Conservation (phyloP, 2,888 invertebrate species). For the Chironomus tentans region DNA sequence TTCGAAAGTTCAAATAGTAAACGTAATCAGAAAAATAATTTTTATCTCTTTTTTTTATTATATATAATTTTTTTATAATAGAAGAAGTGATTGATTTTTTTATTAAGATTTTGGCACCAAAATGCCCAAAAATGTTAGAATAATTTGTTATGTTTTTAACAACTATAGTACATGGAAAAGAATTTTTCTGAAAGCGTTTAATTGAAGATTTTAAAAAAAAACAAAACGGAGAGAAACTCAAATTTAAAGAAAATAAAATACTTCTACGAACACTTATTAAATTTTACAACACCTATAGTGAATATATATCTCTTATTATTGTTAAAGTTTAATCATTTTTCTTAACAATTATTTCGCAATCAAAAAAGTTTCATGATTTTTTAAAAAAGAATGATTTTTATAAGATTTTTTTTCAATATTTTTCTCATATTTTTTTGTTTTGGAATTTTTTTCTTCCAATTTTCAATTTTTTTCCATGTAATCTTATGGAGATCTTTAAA, state of each 20-base stretch:
- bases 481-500: slow-evolving; percentile 15
- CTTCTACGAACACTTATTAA: slow-evolving; percentile 2
- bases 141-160: neutral
- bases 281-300: neutral
- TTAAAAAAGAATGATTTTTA: neutral
- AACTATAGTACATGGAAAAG: neutral
- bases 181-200: neutral
- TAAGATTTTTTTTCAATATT: neutral
- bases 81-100: too few relatives aligned
- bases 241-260: neutral
- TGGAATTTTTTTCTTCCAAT: neutral
- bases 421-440: neutral
- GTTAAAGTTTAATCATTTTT: neutral
- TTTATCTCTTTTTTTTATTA: too few relatives aligned
- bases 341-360: neutral
- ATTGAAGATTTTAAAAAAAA: neutral
- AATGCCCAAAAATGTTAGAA: neutral
- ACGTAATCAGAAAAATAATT: too few relatives aligned
- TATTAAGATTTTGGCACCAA: neutral
- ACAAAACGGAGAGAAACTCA: neutral
- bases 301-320: neutral
- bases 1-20: too few relatives aligned
- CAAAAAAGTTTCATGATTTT: neutral
- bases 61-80: too few relatives aligned
- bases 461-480: neutral